Evolutionary conservation across 2,113 vertebrate species (phyloP).

Genomic region (Malurus elegans): DNA sequence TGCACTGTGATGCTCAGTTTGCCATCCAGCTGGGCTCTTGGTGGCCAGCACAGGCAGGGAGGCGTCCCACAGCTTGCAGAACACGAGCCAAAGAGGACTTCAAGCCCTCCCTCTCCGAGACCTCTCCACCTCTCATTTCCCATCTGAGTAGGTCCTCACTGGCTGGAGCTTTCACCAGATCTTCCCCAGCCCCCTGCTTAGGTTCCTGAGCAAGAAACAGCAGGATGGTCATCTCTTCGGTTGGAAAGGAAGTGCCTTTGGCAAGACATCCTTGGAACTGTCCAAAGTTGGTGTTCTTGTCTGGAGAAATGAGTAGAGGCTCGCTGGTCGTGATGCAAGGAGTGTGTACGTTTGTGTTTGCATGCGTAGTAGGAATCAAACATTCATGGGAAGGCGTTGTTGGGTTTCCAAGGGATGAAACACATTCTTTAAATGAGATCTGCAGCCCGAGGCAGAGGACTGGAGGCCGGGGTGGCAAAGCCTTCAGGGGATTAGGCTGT

Average conservation of each 20-base stretch:
- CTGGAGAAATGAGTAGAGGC: not conserved
- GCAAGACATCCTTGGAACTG: not conserved
- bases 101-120: not conserved
- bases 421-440: not conserved
- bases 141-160: not conserved
- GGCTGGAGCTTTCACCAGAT: not conserved
- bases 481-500: not conserved
- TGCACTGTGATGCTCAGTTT: not conserved
- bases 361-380: not conserved
- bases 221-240: not conserved
- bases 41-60: not conserved
- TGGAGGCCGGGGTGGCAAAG: not conserved
- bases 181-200: not conserved
- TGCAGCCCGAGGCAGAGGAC: not conserved
- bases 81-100: accelerated
- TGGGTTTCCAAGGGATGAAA: not conserved
- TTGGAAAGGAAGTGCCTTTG: not conserved
- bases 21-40: not conserved
- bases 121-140: not conserved
- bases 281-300: not conserved
- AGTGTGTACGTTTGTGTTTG: not conserved
- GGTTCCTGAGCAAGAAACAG: not conserved
- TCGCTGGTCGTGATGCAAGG: not conserved
- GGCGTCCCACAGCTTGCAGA: not conserved
- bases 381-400: not conserved